phyloP scores from a whole-genome alignment of 2,113 vertebrate genomes.

The Campylomormyrus tamandua region DNA sequence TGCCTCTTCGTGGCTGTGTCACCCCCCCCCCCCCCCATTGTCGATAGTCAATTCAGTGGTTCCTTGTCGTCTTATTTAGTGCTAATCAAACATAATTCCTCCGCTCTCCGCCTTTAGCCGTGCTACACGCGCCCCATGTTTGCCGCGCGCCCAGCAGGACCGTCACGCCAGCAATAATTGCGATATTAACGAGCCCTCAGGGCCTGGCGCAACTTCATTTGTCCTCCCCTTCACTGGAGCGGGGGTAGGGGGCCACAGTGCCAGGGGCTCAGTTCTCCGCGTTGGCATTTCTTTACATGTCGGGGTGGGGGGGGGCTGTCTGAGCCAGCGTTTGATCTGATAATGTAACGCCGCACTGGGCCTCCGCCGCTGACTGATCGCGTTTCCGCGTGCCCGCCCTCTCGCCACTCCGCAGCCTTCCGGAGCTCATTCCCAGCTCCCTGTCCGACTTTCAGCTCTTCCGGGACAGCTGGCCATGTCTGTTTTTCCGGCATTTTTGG shows the following conservation, averaged over 20 bases:
- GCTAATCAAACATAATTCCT: constrained; percentile 68
- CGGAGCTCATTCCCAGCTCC: neutral
- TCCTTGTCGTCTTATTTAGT: constrained; percentile 61
- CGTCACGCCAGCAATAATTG: constrained; percentile 60
- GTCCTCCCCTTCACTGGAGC: constrained; percentile 37
- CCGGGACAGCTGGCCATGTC: neutral
- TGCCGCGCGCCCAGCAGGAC: constrained; percentile 45
- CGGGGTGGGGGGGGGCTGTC: neutral
- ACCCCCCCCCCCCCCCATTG: constrained; percentile 12
- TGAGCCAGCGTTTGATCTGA: neutral
- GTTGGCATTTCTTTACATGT: neutral
- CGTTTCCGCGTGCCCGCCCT: neutral
- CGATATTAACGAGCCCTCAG: constrained; percentile 59
- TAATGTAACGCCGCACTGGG: neutral
- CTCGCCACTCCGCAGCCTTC: neutral
- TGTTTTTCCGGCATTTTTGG: neutral
- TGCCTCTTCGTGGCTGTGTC: neutral
- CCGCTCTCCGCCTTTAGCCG: constrained; percentile 43
- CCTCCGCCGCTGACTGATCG: neutral
- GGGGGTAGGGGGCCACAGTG: neutral
- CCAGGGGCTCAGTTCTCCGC: neutral
- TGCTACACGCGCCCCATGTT: constrained; percentile 56
- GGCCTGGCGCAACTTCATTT: constrained; percentile 60
- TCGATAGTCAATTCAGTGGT: constrained; percentile 57
- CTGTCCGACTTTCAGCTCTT: neutral